Evolutionary conservation across 2,888 invertebrate species (phyloP), one percentile per base, ranked within the genome.

Genomic region (Eristalinus sepulchralis): DNA sequence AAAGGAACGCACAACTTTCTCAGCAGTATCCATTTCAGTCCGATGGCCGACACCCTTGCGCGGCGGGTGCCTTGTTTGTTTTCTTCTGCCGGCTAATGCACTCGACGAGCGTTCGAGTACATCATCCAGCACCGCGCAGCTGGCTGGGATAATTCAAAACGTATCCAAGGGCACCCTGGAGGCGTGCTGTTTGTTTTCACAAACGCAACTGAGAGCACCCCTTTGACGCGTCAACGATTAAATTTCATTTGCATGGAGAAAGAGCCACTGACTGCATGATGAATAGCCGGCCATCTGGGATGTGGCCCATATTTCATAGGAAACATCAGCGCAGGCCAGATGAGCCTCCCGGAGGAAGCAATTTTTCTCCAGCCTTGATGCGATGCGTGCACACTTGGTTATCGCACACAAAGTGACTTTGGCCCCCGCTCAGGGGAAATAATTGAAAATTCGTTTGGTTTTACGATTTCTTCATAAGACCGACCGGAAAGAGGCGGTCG

Each of bases 221-320:
- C 64, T 64, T 31, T 47, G 66, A 59, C 64, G 34, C 20, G 36
- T 39, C 66, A 59, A 24, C 80, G 73, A 80, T 80, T 73, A 68
- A 80, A 80, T 80, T 73, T 63, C 67, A 73, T 68, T 36, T 68
- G 62, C 53, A 60, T 67, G 34, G 66, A 59, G 17, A 64, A 78
- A 71, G 70, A 70, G 78, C 8, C 68, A 62, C 20, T 1, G 27
- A 34, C 55, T 20, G 39, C 70, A 71, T 78, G 78, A 78, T 71
- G 78, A 78, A 78, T 78, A 36, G 78, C 78, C 78, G 53, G 78
- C 71, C 78, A 78, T 71, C 70, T 78, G 78, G 78, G 78, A 71
- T 57, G 70, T n/a, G 62, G 13, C 20, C 36, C 75, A 59, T 31
- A 27, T 39, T 57, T 66, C 27, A 57, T 17, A 27, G 31, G 31